phyloP scores from a whole-genome alignment of 1,140 invertebrate genomes.

The Hyposmocoma kahamanoa region DNA sequence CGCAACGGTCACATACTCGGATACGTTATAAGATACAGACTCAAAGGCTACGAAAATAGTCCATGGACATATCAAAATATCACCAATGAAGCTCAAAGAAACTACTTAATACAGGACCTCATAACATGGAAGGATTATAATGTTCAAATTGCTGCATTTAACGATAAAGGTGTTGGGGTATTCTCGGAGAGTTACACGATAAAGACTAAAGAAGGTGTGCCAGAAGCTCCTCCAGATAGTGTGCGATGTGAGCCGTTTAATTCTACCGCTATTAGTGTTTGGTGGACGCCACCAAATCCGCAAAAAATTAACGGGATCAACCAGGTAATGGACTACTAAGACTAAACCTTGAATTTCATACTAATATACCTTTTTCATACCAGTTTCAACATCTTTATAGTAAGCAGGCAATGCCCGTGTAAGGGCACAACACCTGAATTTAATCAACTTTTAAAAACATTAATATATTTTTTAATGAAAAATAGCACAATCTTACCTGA shows the following conservation, averaged over 20 bases:
- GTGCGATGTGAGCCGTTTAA: constrained; percentile 87
- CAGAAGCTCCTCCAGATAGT: constrained; percentile 91
- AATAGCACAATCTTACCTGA: too few relatives aligned
- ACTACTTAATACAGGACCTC: constrained; percentile 93
- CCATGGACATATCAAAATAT: constrained; percentile 94
- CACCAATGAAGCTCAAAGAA: constrained; percentile 93
- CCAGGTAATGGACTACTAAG: constrained; percentile 74
- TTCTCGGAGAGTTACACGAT: constrained; percentile 94
- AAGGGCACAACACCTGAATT: too few relatives aligned
- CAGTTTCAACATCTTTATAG: too few relatives aligned
- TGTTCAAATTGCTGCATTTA: constrained; percentile 97
- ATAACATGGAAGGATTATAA: constrained; percentile 99
- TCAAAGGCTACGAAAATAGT: constrained; percentile 92
- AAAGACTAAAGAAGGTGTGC: constrained; percentile 96
- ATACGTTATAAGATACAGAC: constrained; percentile 92
- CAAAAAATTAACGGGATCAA: constrained; percentile 99
- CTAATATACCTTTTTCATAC: too few relatives aligned
- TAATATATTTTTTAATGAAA: too few relatives aligned
- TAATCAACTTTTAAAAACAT: too few relatives aligned
- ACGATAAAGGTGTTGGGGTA: constrained; percentile 95
- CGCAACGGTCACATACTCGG: constrained; percentile 96
- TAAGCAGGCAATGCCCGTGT: too few relatives aligned
- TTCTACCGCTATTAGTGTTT: constrained; percentile 89
- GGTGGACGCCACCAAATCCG: constrained; percentile 94
- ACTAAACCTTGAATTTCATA: too few relatives aligned